Percentiles rank a stretch among this genome's conserved stretches.
phyloP scores from a whole-genome alignment of 1,140 invertebrate genomes.

The Trichonephila clavata region DNA sequence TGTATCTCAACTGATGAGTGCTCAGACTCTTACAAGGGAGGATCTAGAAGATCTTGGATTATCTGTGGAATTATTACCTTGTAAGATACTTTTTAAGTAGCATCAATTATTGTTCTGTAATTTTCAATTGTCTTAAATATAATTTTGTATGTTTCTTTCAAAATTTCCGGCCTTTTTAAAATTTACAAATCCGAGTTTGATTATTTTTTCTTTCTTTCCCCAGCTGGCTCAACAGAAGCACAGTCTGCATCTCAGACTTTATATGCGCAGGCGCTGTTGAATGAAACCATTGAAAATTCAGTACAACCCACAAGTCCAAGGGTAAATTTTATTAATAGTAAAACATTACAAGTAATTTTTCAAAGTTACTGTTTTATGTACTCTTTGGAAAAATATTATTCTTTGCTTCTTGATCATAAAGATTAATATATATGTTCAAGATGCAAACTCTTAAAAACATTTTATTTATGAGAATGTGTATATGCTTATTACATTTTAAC shows the following conservation, averaged over 20 bases:
- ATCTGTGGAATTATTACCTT: conserved; percentile 86
- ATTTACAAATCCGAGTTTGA: background rate
- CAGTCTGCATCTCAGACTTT: conserved; percentile 44
- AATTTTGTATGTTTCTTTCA: too few species aligned
- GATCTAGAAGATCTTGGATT: conserved; percentile 86
- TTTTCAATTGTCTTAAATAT: too few species aligned
- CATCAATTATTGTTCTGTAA: too few species aligned
- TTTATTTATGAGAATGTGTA: too few species aligned
- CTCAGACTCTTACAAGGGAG: conserved; percentile 83
- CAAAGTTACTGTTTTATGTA: too few species aligned
- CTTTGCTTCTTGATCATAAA: too few species aligned
- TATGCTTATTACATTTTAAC: too few species aligned
- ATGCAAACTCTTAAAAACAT: too few species aligned
- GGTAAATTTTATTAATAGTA: conserved; percentile 7
- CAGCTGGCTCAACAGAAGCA: conserved; percentile 1
- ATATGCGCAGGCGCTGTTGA: conserved; percentile 46
- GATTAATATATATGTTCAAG: too few species aligned
- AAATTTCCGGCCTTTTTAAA: background rate
- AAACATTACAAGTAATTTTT: too few species aligned
- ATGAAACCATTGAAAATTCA: conserved; percentile 51
- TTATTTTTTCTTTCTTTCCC: background rate
- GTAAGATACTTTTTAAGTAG: conserved; percentile 80
- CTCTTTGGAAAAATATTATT: too few species aligned
- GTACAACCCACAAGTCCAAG: conserved; percentile 58
- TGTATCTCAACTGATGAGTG: conserved; percentile 48